Conservation (phyloP, 1,140 invertebrate species). For the Drosophila subobscura region DNA sequence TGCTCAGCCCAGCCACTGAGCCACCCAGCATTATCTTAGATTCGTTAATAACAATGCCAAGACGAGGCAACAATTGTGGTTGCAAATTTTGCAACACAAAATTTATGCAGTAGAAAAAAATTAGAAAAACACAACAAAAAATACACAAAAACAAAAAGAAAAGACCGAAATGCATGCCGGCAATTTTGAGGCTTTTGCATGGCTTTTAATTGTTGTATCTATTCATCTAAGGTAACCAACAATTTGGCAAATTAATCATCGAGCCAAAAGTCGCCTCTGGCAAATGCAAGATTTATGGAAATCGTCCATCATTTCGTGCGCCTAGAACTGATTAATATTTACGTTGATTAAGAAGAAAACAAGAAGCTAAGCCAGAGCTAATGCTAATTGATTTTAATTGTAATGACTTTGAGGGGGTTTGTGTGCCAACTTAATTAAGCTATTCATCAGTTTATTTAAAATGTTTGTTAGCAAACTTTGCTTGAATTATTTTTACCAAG, state of each 20-base stretch:
- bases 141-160: constrained; percentile 15
- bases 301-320: constrained; percentile 29
- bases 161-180: constrained; percentile 47
- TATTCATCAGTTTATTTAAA: constrained; percentile 29
- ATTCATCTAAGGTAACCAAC: constrained; percentile 38
- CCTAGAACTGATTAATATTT: constrained; percentile 55
- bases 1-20: constrained; percentile 20
- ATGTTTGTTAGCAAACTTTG: neutral
- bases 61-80: constrained; percentile 47
- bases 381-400: constrained; percentile 11
- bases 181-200: constrained; percentile 39
- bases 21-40: constrained; percentile 44
- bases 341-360: constrained; percentile 32
- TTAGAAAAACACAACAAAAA: constrained; percentile 30
- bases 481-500: too few relatives aligned
- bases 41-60: constrained; percentile 72
- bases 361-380: constrained; percentile 21
- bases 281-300: constrained; percentile 29
- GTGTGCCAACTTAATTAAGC: constrained; percentile 25
- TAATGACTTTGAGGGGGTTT: constrained; percentile 35
- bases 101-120: constrained; percentile 64
- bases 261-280: constrained; percentile 13
- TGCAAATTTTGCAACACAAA: constrained; percentile 58
- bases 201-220: constrained; percentile 45
- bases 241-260: constrained; percentile 56